These are phyloP conservation scores for Epinotia ramella DNA, from an alignment of 2,888 invertebrate species.

Conservation along the genomic window DNA sequence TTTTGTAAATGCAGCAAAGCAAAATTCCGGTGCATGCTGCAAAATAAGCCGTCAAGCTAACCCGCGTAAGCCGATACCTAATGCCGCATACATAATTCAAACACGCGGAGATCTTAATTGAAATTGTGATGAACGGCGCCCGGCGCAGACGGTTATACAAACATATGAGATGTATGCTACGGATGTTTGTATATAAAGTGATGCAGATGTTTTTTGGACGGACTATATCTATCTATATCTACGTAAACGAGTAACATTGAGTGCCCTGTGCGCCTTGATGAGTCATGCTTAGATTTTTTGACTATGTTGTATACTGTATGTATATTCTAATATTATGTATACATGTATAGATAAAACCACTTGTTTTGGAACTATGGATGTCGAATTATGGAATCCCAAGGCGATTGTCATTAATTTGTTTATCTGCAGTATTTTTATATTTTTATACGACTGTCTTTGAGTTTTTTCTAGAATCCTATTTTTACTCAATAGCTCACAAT, in stretches of 20 bases:
- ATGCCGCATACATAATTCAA: slow-evolving; percentile 35
- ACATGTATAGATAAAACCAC: too few species aligned
- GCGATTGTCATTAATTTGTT: too few species aligned
- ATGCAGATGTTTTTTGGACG: background rate
- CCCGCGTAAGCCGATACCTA: slow-evolving; percentile 33
- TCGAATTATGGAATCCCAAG: too few species aligned
- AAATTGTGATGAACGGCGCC: slow-evolving; percentile 31
- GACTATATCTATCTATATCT: background rate
- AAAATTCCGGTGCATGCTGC: background rate
- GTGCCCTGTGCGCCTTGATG: background rate
- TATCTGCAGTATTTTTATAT: too few species aligned
- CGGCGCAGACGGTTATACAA: slow-evolving; percentile 1
- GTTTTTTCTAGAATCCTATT: too few species aligned
- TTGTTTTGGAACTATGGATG: too few species aligned
- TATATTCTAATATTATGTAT: too few species aligned
- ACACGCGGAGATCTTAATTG: slow-evolving; percentile 25
- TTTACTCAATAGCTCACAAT: too few species aligned
- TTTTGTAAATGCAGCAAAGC: too few species aligned
- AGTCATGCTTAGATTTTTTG: background rate
- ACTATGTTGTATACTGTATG: too few species aligned
- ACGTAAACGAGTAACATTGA: background rate
- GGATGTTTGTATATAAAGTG: background rate
- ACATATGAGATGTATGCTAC: background rate
- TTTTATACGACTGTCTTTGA: too few species aligned
- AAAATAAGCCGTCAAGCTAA: slow-evolving; percentile 29